Base-by-base conservation (phyloP, 2,888 invertebrate species). In the Eupithecia dodoneata region DNA sequence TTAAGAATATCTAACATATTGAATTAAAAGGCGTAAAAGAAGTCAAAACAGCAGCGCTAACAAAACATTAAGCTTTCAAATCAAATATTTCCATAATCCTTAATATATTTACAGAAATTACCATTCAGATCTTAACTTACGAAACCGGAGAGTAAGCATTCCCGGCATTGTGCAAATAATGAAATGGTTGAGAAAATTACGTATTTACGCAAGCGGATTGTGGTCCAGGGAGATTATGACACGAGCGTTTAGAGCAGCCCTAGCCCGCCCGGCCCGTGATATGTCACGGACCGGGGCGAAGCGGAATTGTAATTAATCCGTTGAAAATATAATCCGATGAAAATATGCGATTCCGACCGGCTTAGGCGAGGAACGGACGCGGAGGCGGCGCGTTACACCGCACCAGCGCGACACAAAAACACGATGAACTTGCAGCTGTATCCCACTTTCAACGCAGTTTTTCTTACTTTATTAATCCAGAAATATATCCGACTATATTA, bases 241-340 rank as follows among this genome's bases (percentile, higher is more conserved):
- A 80, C 78, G 82, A 81, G 79, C 82, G 72, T 78, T 82, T 80
- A 79, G 81, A 76, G 77, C 79, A 79, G 75, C 75, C 75, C 15
- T 65, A 66, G 66, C 73, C 3, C 30, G 55, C 9, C 63, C 63
- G 15, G 67, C 67, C 67, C 72, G 71, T 82, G 82, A 73, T 82
- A 86, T 86, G 87, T 42, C 67, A 83, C 83, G 83, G 72, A 85
- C 83, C 81, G 82, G 79, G 80, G 81, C 79, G 79, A 84, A 83
- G 82, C 82, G 83, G 83, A 86, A 87, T 87, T 87, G 85, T 87
- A 88, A 88, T 88, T 87, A 86, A 88, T 90, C 89, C 89, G 83
- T 84, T 87, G 89, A 92, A 93, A 93, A 92, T 91, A 87, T 70
- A 70, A 70, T 70, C 89, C 89, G 83, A 84, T 87, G 89, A 92